Conservation (phyloP, 1,140 invertebrate genomes). For the Pseudomyrmex pallidus region DNA sequence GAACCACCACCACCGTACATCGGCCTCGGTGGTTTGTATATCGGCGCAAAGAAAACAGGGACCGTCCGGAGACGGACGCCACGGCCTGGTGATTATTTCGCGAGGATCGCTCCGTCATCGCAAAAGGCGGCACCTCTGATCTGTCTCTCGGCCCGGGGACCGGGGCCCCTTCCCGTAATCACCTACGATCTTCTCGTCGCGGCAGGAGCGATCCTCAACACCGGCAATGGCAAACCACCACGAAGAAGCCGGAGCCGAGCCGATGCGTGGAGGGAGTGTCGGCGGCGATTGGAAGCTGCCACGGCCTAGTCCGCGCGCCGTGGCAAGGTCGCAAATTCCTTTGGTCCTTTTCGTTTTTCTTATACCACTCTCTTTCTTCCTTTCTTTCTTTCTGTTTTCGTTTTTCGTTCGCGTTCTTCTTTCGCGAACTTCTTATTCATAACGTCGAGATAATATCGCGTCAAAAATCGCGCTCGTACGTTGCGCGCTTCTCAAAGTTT, state of each 20-base stretch:
- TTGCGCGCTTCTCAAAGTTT: conserved; percentile 32
- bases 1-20: conserved; percentile 51
- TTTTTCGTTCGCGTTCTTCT: conserved; percentile 21
- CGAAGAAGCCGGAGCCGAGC: conserved; percentile 22
- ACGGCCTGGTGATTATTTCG: conserved; percentile 74
- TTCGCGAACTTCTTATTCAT: conserved; percentile 29
- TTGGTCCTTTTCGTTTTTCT: conserved; percentile 56
- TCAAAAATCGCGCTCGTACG: conserved; percentile 29
- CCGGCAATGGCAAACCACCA: conserved; percentile 56
- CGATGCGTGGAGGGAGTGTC: background rate
- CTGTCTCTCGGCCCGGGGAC: conserved; percentile 65
- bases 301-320: conserved; percentile 64
- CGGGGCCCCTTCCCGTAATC: conserved; percentile 71
- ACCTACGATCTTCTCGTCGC: conserved; percentile 68
- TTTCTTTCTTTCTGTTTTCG: background rate
- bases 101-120: conserved; percentile 75
- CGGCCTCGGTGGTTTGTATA: conserved; percentile 57
- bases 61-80: conserved; percentile 42
- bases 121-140: conserved; percentile 74
- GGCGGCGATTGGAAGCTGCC: conserved; percentile 60
- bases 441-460: conserved; percentile 2
- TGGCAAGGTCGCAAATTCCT: conserved; percentile 72
- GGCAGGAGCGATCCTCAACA: conserved; percentile 57
- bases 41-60: conserved; percentile 66
- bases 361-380: conserved; percentile 1